Base-by-base conservation (phyloP, 2,113 vertebrate species). In the Ailuropoda melanoleuca region DNA sequence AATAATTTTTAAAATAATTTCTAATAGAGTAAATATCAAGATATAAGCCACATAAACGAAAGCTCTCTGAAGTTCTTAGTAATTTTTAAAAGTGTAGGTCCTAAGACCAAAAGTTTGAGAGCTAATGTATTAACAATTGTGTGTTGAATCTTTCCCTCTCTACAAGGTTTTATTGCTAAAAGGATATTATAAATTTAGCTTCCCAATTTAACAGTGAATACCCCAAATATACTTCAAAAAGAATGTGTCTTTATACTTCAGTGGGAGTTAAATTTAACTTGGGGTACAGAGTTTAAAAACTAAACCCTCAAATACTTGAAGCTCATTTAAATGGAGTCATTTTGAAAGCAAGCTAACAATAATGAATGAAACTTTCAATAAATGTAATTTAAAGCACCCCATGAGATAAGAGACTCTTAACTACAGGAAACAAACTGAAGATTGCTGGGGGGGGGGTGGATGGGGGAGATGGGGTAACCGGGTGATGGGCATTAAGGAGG, bases 281-380 rank as follows among this genome's bases (percentile, higher is more conserved):
- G 8, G 34, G 94, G 23, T 37, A 37, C 14, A 80, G 26, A 75
- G 43, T 74, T 89, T 92, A 92, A 84, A 85, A 77, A 93, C 14
- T 4, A 2, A 90, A 84, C 3, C 53, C 10, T 64, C 72, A 66
- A 92, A 82, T 82, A 68, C 9, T 24, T 78, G 26, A 48, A 64
- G 19, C 62, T 48, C 55, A 13, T 78, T 83, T 34, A 72, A 90
- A 56, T n/a, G 9, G 15, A n/a, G 55, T 75, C 55, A 43, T 74
- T 97, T 60, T 88, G 87, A 80, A 93, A 93, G 55, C 48, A n/a
- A 90, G 48, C 56, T 92, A 82, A 66, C 60, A 86, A 39, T 58
- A 78, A 87, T 14, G 56, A 97, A 94, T 78, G 64, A 50, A 90
- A 81, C 1, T 56, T 70, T 46, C 19, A 74, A 55, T 50, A 83